Base-by-base conservation (phyloP, 2,113 vertebrate genomes). In the Myotis davidii region DNA sequence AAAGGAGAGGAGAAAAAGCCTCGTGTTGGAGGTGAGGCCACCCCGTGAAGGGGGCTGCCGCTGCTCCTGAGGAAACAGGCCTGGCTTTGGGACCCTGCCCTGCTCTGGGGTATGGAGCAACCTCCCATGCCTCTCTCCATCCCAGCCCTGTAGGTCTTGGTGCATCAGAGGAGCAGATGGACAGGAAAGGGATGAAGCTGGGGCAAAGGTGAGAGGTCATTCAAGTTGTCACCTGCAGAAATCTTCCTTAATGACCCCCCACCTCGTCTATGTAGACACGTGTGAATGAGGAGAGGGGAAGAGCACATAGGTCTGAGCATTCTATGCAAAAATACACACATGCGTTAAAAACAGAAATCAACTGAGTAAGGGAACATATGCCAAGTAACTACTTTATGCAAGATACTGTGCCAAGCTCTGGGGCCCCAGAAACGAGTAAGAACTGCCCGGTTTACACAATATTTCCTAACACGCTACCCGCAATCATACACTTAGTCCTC, bases 401-500 rank as follows among this genome's bases (percentile, higher is more conserved):
- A 45, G n/a, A 76, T 32, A 14, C 0, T 1, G n/a, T 13, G 59
- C 64, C 64, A 42, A 56, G 70, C 29, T 82, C 12, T 1, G 29
- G 32, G 54, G 6, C 29, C 29, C 78, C 59, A 78, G 76, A 23
- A 56, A 54, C 9, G n/a, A 81, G 6, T 18, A 78, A 77, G 45
- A 61, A 48, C 21, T 2, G 9, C 1, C 16, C 2, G 3, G 2
- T 74, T 48, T 9, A 25, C 16, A 10, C 39, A 16, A 4, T 1
- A 9, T n/a, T 23, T 13, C 13, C 27, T 48, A n/a, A 3, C 0
- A 0, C 2, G 2, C 21, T 39, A 6, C 48, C 79, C 32, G 3
- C 50, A 21, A 3, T 2, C 0, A 2, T 0, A 13, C 48, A 18
- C 48, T 64, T 6, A 27, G 73, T 5, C 5, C 42, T 39, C 64